Percentiles rank a stretch among this genome's conserved stretches.
Evolutionary conservation across 1,140 invertebrate species (phyloP).

Genomic region (Ostrea denselamellosa): DNA sequence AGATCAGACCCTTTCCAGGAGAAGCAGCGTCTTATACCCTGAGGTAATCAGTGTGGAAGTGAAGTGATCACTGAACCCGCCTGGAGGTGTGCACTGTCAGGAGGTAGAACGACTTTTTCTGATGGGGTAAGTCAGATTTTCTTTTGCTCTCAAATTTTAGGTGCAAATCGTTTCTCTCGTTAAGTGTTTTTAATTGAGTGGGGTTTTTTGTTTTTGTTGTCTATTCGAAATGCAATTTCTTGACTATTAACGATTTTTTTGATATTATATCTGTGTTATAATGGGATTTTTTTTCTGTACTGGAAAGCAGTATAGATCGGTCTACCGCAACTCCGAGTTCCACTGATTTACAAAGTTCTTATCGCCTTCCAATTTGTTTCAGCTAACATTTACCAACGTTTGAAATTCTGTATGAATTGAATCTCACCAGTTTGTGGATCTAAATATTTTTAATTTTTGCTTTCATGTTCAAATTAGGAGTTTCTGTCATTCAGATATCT

Average conservation of each 20-base stretch:
- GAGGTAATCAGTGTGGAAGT: not conserved
- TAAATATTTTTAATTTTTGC: conserved; percentile 3
- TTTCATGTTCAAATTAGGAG: not conserved
- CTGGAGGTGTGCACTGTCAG: not conserved
- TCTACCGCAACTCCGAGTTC: too few relatives aligned
- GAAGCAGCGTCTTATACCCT: not conserved
- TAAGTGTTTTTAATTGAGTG: not conserved
- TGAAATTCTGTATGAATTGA: not conserved
- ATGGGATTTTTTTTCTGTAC: too few relatives aligned
- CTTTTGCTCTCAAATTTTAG: not conserved
- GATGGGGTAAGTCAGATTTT: not conserved
- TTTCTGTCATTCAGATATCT: not conserved
- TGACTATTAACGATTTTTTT: too few relatives aligned
- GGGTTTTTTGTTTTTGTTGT: too few relatives aligned
- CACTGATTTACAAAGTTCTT: too few relatives aligned
- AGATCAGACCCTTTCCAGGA: not conserved
- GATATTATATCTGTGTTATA: too few relatives aligned
- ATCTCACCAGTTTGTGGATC: not conserved
- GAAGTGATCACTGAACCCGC: not conserved
- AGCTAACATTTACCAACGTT: not conserved
- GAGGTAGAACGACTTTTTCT: not conserved
- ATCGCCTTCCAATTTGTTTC: not conserved
- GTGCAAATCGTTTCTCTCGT: not conserved
- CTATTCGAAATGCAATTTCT: too few relatives aligned
- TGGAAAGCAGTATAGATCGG: too few relatives aligned